Base-by-base conservation (phyloP, 2,888 invertebrate species). In the Cremastobaeus sp. region DNA sequence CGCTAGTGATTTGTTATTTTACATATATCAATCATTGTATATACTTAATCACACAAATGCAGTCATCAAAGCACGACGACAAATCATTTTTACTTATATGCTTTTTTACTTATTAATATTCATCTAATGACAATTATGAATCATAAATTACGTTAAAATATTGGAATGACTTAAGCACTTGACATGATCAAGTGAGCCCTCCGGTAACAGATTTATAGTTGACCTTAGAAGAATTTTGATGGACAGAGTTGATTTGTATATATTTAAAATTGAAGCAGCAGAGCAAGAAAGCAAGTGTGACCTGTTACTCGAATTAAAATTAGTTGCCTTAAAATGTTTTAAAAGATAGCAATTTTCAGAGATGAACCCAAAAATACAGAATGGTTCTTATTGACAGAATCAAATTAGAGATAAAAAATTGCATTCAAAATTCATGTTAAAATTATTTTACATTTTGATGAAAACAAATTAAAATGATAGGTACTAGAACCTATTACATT, bases 141-240 rank as follows among this genome's bases (percentile, higher is more conserved):
- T 43, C 25, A 3, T 35, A 41, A 62, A 20, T 37, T 57, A 15
- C 2, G 4, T 39, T 12, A 6, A 6, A 35, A 54, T 62, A 28
- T 21, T 64, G 79, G 71, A 74, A 76, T 70, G 73, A 66, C 78
- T 76, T 39, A 30, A 72, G 69, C 79, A 65, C 79, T 82, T 82
- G 79, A 81, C 47, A 8, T 14, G 14, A 70, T 83, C 82, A 86
- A 86, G 83, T 47, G 86, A 81, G 85, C 80, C 80, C 79, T 86
- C 84, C 80, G 60, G 72, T 34, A 11, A 57, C 17, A 57, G 39
- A 65, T 66, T 76, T 39, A 14, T 65, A 69, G 8, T 3, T 74
- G 25, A 69, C 43, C 60, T 39, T 52, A 52, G 52, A 71, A 35
- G 30, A 28, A 43, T 50, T 32, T 57, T 70, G 43, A 18, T 57